Conservation (phyloP, 2,888 invertebrate genomes). For the Holacanthella duospinosa region DNA sequence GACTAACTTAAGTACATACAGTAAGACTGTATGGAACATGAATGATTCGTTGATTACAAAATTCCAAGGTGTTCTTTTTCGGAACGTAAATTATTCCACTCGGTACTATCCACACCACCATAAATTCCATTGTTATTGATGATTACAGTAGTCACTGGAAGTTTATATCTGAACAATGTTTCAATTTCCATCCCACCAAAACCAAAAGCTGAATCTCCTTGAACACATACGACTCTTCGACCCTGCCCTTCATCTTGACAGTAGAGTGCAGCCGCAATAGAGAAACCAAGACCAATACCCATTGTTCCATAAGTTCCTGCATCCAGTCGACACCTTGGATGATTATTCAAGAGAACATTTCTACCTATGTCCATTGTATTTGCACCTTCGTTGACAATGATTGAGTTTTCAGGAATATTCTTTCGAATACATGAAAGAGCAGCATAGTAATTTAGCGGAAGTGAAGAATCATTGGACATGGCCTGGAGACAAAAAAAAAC, state of each 20-base stretch:
- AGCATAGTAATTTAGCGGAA: conserved; percentile 86
- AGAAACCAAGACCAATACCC: conserved; percentile 75
- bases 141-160: conserved; percentile 79
- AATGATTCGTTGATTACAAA: conserved; percentile 50
- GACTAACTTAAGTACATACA: conserved; percentile 9
- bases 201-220: conserved; percentile 96
- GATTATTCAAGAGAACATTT: conserved; percentile 67
- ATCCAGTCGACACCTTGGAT: conserved; percentile 77
- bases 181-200: conserved; percentile 98
- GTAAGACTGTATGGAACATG: conserved; percentile 2
- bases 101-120: conserved; percentile 68
- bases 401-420: conserved; percentile 63
- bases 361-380: conserved; percentile 98
- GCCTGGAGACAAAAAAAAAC: conserved; percentile 42
- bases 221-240: conserved; percentile 81
- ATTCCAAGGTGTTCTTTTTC: conserved; percentile 53
- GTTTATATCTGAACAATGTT: conserved; percentile 82
- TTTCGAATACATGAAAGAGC: conserved; percentile 75
- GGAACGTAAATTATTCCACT: conserved; percentile 52
- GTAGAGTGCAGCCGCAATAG: conserved; percentile 81
- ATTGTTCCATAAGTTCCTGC: conserved; percentile 53
- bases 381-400: conserved; percentile 93
- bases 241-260: conserved; percentile 68
- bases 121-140: conserved; percentile 95
- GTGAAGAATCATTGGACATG: conserved; percentile 57